Percentiles rank a stretch among this genome's conserved stretches.
These are phyloP conservation scores for Camelus dromedarius DNA, from an alignment of 2,113 vertebrate genomes.

Conservation along the genomic window DNA sequence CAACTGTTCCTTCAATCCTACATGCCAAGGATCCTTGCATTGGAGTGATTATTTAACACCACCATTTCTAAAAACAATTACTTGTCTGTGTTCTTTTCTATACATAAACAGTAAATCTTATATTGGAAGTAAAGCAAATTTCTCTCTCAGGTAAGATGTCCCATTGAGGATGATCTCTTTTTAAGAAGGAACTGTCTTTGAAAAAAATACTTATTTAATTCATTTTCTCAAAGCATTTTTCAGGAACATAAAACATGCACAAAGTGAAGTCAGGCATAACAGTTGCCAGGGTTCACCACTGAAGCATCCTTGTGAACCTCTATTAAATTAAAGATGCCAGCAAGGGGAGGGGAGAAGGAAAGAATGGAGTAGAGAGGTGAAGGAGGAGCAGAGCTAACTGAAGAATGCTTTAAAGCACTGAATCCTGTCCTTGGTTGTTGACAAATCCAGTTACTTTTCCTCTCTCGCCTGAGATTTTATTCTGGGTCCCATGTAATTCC, in stretches of 20 bases:
- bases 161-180: not conserved
- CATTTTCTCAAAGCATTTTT: slow-evolving; percentile 21
- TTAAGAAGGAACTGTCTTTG: not conserved
- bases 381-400: not conserved
- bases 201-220: not conserved
- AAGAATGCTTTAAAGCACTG: not conserved
- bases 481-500: not conserved
- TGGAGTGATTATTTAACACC: not conserved
- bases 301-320: not conserved
- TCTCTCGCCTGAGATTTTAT: not conserved
- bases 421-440: not conserved
- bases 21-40: not conserved
- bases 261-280: not conserved
- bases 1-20: not conserved
- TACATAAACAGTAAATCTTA: not conserved
- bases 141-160: not conserved
- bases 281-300: not conserved
- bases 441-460: not conserved
- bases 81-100: not conserved
- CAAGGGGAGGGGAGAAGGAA: not conserved
- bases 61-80: not conserved
- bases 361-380: not conserved
- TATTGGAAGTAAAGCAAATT: not conserved
- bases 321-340: not conserved
- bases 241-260: not conserved